These are phyloP conservation scores for Pheosia gnoma DNA, from an alignment of 2,888 invertebrate species.

Conservation along the genomic window DNA sequence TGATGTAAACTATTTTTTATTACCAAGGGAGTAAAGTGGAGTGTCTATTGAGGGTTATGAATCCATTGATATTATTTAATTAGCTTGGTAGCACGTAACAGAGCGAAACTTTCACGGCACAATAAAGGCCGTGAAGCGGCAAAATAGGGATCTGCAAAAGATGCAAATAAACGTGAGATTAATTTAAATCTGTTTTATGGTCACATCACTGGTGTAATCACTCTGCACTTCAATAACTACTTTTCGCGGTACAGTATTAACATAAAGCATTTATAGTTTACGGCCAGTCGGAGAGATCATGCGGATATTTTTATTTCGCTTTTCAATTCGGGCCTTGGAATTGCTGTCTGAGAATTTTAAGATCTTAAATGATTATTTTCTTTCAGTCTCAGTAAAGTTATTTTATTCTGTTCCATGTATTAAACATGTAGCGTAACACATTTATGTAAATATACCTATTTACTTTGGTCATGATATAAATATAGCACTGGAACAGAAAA, in stretches of 20 bases:
- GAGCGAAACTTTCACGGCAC: conserved; percentile 47
- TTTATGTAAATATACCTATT: too few species aligned
- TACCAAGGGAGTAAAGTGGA: conserved; percentile 19
- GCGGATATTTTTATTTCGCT: background rate
- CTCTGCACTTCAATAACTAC: conserved; percentile 19
- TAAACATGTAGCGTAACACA: too few species aligned
- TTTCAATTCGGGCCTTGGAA: background rate
- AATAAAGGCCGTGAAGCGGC: conserved; percentile 48
- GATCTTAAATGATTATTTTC: too few species aligned
- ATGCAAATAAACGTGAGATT: conserved; percentile 21
- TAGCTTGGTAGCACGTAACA: conserved; percentile 62
- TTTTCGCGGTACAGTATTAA: conserved; percentile 13
- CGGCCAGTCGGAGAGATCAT: background rate
- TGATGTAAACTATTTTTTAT: conserved; percentile 24
- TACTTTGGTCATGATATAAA: too few species aligned
- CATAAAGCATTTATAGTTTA: background rate
- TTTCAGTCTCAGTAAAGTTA: too few species aligned
- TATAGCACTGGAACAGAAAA: too few species aligned
- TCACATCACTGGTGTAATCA: conserved; percentile 20
- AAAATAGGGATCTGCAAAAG: conserved; percentile 42
- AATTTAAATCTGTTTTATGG: conserved; percentile 35
- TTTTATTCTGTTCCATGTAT: too few species aligned
- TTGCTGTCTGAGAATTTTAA: background rate
- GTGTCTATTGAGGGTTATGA: conserved; percentile 27
- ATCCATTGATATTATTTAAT: conserved; percentile 64